Percentiles rank a stretch among this genome's conserved stretches.
Conservation (phyloP, 1,140 invertebrate genomes). For the Trinorchestia longiramus region DNA sequence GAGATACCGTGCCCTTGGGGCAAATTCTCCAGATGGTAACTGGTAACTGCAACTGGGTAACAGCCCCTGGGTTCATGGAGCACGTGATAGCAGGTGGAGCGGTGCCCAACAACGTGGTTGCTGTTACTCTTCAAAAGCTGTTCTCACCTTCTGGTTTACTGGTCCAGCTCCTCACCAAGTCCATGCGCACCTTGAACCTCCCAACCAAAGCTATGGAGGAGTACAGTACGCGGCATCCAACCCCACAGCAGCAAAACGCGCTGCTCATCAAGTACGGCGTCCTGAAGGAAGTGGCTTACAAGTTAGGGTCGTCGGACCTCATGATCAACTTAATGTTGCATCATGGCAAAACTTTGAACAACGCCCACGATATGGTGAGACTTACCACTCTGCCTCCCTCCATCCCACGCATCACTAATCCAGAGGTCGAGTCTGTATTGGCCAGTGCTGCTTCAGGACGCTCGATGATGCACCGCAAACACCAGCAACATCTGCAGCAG, state of each 20-base stretch:
- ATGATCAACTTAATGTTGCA: constrained; percentile 21
- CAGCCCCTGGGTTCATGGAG: constrained; percentile 16
- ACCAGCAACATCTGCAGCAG: neutral
- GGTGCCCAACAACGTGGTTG: constrained; percentile 13
- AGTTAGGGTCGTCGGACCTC: neutral
- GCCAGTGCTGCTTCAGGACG: neutral
- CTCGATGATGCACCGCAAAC: neutral
- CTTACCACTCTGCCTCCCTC: constrained; percentile 7
- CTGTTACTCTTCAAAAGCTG: neutral
- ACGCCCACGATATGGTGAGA: neutral
- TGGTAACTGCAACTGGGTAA: constrained; percentile 17
- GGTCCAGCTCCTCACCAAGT: neutral
- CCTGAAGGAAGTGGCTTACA: constrained; percentile 12
- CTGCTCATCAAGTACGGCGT: constrained; percentile 38
- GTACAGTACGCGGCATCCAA: neutral
- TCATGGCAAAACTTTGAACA: neutral
- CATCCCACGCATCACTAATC: neutral
- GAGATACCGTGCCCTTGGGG: neutral
- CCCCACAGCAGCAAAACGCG: constrained; percentile 47
- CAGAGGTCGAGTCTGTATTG: neutral
- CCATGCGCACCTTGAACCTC: neutral
- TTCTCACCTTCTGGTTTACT: constrained; percentile 19
- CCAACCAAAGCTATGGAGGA: neutral
- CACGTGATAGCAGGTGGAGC: constrained; percentile 3
- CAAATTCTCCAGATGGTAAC: neutral